Conservation (phyloP, 2,888 invertebrate genomes). For the Geotrupes spiniger region DNA sequence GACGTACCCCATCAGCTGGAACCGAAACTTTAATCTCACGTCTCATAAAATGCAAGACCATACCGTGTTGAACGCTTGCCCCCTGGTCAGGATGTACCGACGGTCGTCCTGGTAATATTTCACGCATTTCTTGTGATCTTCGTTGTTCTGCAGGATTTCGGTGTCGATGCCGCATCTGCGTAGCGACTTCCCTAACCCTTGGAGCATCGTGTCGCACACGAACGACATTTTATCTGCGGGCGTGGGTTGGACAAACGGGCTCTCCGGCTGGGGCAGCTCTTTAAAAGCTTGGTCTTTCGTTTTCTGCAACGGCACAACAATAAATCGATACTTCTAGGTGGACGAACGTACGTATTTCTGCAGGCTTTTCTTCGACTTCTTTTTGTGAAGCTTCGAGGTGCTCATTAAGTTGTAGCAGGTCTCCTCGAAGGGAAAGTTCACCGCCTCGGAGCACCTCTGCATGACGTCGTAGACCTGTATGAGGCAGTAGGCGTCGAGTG, state of each 20-base stretch:
- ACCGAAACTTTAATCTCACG: constrained; percentile 20
- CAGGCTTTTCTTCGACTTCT: constrained; percentile 44
- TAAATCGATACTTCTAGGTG: too few relatives aligned
- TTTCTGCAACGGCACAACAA: constrained; percentile 12
- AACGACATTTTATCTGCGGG: constrained; percentile 45
- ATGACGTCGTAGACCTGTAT: constrained; percentile 75
- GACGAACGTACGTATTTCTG: constrained; percentile 43
- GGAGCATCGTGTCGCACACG: constrained; percentile 62
- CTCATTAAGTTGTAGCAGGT: constrained; percentile 60
- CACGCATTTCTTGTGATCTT: constrained; percentile 55
- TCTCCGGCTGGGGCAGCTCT: constrained; percentile 36
- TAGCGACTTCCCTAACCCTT: constrained; percentile 60
- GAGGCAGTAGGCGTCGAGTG: constrained; percentile 84
- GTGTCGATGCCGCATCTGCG: constrained; percentile 64
- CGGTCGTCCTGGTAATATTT: constrained; percentile 53
- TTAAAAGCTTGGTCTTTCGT: constrained; percentile 10
- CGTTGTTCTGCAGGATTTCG: constrained; percentile 52
- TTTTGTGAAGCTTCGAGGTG: constrained; percentile 51
- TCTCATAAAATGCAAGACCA: constrained; percentile 12
- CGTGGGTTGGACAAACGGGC: constrained; percentile 35
- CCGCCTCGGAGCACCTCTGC: constrained; percentile 50
- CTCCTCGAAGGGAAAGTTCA: constrained; percentile 61
- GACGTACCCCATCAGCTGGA: constrained; percentile 52
- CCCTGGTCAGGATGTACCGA: constrained; percentile 58
- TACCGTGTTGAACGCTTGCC: constrained; percentile 50